Evolutionary conservation across 1,140 invertebrate genomes (phyloP).

Genomic region (Drosophila sp.): DNA sequence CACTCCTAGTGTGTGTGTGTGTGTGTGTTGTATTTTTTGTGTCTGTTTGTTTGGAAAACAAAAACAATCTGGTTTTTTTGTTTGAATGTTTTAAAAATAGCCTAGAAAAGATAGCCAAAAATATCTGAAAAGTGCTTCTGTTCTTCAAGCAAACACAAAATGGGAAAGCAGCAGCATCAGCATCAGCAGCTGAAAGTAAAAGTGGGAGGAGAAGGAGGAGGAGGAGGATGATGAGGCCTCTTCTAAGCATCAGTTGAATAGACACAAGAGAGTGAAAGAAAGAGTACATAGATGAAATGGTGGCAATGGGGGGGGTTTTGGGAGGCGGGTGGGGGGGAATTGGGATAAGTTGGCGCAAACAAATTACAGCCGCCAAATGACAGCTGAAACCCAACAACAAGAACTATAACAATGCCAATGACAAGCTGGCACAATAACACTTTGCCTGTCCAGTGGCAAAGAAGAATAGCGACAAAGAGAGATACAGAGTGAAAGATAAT

Average conservation of each 20-base stretch:
- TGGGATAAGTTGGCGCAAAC: slow-evolving; percentile 47
- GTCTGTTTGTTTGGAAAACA: slow-evolving; percentile 69
- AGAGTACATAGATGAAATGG: slow-evolving; percentile 3
- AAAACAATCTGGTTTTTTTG: slow-evolving; percentile 54
- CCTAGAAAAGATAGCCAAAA: slow-evolving; percentile 57
- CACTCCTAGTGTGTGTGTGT: too few species aligned
- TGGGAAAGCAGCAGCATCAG: slow-evolving; percentile 62
- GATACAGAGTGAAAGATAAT: slow-evolving; percentile 1
- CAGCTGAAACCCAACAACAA: slow-evolving; percentile 52
- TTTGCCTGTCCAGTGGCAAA: slow-evolving; percentile 29
- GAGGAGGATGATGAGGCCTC: slow-evolving; percentile 18
- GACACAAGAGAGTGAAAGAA: slow-evolving; percentile 27
- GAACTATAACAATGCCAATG: slow-evolving; percentile 52
- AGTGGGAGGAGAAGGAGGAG: slow-evolving; percentile 25
- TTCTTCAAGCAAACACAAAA: slow-evolving; percentile 51
- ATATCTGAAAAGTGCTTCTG: slow-evolving; percentile 56
- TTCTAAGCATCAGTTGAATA: slow-evolving; percentile 39
- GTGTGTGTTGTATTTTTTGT: slow-evolving; percentile 41
- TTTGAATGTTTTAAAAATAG: slow-evolving; percentile 60
- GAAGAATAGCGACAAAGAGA: neutral
- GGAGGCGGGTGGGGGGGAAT: slow-evolving; percentile 1
- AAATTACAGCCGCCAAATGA: slow-evolving; percentile 72
- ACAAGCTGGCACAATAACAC: slow-evolving; percentile 42
- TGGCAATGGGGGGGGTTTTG: neutral
- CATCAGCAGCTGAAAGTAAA: slow-evolving; percentile 70